phyloP scores from a whole-genome alignment of 2,888 invertebrate genomes.

The Aspidiotus rigidus region DNA sequence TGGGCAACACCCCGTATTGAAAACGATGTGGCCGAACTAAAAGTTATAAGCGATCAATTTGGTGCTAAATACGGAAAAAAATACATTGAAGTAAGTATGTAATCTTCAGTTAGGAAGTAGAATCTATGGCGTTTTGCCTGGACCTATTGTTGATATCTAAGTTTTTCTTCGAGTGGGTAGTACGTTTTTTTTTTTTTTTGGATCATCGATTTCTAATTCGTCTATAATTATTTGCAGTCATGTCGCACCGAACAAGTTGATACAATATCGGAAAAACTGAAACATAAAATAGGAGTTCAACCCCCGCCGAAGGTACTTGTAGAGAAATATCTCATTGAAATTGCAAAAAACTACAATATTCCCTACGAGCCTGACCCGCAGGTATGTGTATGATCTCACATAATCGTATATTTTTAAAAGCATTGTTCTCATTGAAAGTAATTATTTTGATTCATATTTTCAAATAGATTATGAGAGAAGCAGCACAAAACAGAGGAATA shows the following conservation, averaged over 20 bases:
- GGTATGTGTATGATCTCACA: constrained; percentile 40
- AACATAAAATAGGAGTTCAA: constrained; percentile 85
- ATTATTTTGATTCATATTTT: background rate
- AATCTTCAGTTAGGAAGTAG: background rate
- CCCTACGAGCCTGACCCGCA: constrained; percentile 91
- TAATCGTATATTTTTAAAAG: no score
- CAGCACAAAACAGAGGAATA: constrained; percentile 47
- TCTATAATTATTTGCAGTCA: constrained; percentile 44
- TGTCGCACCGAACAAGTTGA: constrained; percentile 72
- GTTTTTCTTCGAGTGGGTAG: background rate
- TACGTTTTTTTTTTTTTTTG: background rate
- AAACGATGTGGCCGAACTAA: constrained; percentile 66
- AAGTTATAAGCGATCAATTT: constrained; percentile 77
- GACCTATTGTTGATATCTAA: background rate
- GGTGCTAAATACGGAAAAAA: constrained; percentile 87
- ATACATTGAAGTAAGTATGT: constrained; percentile 58
- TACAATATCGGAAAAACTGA: constrained; percentile 80
- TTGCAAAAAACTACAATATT: constrained; percentile 89
- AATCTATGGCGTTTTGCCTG: background rate
- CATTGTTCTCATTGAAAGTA: background rate
- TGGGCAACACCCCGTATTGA: constrained; percentile 94
- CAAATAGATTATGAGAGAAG: constrained; percentile 62
- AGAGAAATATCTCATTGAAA: constrained; percentile 90
- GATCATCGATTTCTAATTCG: background rate
- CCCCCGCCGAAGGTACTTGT: constrained; percentile 91